Evolutionary conservation across 2,888 invertebrate species (phyloP), one percentile per base, ranked within the genome.

Genomic region (Malacosoma neustria): DNA sequence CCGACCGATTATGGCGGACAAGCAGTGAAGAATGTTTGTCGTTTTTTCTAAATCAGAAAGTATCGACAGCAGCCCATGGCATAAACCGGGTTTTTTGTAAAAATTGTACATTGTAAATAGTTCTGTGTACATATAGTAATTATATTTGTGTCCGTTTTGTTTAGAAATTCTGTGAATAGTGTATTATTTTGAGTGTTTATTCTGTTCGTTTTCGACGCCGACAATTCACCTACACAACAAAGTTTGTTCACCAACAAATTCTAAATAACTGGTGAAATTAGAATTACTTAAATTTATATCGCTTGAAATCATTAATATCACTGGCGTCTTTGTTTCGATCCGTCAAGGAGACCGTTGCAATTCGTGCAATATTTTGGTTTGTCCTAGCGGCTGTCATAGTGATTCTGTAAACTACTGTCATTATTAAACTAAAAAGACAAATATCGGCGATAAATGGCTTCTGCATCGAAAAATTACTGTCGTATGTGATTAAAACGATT

Each of bases 31-130:
- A 72, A 81, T 85, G 82, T 72, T 80, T 73, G 75, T 76, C 72
- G 79, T 71, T 74, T 82, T 79, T 80, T 84, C 67, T 77, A 74
- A 81, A 87, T 87, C 89, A 75, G 75, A 81, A 82, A 87, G 86
- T 87, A 89, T 89, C 89, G 87, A 86, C 81, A 72, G 74, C 84
- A 87, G 87, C 89, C 88, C 88, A 90, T 90, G 89, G 89, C 89
- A 82, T 90, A 89, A 89, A 79, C 72, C 80, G 80, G 74, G 77
- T 80, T 85, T 87, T 84, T 80, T 87, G 86, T 88, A 86, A 84
- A 87, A 88, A 87, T 87, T 89, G 89, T 89, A 89, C 87, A 89
- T 90, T 90, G 90, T 90, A 90, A 88, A 90, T 90, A 90, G 89
- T 88, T 86, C 80, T 75, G 87, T 90, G 90, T 90, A 90, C 87